phyloP scores from a whole-genome alignment of 2,888 invertebrate genomes.

The Megaustenia siamemsis region DNA sequence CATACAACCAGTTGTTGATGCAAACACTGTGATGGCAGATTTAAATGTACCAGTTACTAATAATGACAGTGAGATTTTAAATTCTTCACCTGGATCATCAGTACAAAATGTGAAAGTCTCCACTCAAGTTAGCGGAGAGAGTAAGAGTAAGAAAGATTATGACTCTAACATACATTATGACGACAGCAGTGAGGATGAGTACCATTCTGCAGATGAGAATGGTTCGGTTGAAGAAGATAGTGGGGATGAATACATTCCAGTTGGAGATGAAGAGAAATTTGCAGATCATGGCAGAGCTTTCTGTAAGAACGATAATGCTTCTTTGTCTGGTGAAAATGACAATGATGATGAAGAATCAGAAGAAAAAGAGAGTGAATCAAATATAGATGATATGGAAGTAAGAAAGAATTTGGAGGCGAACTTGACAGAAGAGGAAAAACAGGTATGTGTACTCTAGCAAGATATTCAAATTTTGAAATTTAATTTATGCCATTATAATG shows the following conservation, averaged over 20 bases:
- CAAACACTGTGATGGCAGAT: conserved; percentile 1
- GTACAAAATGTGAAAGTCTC: conserved; percentile 30
- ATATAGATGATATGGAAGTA: conserved; percentile 35
- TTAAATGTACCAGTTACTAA: background rate
- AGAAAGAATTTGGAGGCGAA: conserved; percentile 47
- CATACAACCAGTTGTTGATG: background rate
- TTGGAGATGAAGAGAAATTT: conserved; percentile 24
- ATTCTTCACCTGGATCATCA: background rate
- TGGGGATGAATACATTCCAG: conserved; percentile 39
- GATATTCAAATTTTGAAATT: background rate
- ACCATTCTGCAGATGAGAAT: conserved; percentile 44
- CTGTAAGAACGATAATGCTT: background rate
- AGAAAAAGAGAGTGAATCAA: conserved; percentile 31
- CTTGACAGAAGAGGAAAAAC: conserved; percentile 53
- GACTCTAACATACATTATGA: background rate
- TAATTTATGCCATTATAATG: no score
- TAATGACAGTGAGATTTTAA: background rate
- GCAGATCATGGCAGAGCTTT: background rate
- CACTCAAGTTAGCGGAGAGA: conserved; percentile 36
- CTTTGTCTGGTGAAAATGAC: conserved; percentile 17
- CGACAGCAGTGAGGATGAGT: conserved; percentile 47
- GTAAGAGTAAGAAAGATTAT: background rate
- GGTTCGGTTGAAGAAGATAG: conserved; percentile 4
- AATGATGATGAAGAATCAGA: conserved; percentile 2
- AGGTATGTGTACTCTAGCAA: conserved; percentile 19